Conservation (phyloP, 2,797 vertebrate species). For the Bradypodion ventrale region DNA sequence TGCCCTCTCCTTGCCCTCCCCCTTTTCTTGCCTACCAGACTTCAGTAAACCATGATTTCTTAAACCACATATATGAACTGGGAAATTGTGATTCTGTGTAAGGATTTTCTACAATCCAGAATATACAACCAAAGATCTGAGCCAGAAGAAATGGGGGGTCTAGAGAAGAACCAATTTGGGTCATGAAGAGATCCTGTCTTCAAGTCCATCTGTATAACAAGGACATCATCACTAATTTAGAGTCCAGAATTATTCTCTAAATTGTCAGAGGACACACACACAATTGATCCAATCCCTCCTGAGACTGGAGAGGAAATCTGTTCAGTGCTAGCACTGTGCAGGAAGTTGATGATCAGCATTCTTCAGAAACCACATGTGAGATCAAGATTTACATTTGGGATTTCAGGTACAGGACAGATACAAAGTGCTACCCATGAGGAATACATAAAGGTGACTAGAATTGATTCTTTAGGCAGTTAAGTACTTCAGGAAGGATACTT, state of each 20-base stretch:
- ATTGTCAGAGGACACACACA: not conserved
- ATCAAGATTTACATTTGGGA: not conserved
- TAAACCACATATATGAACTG: not conserved
- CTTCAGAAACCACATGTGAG: not conserved
- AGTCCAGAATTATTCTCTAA: not conserved
- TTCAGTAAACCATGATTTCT: not conserved
- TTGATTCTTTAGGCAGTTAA: conserved; percentile 17
- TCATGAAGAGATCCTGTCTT: not conserved
- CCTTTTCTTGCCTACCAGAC: not conserved
- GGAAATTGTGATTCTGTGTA: not conserved
- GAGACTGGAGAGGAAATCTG: not conserved
- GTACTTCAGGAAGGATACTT: conserved; percentile 18
- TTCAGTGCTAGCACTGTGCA: not conserved
- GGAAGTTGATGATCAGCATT: not conserved
- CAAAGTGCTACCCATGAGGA: not conserved
- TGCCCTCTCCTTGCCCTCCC: not conserved
- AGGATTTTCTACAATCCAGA: not conserved
- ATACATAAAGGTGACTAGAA: not conserved
- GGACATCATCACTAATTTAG: not conserved
- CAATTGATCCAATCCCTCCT: not conserved
- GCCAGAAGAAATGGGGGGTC: not conserved
- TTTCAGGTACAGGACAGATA: not conserved
- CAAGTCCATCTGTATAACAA: not conserved
- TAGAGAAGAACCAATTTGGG: not conserved
- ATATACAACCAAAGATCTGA: not conserved